Conservation (phyloP, 2,888 invertebrate genomes). For the Pollenia amentaria region DNA sequence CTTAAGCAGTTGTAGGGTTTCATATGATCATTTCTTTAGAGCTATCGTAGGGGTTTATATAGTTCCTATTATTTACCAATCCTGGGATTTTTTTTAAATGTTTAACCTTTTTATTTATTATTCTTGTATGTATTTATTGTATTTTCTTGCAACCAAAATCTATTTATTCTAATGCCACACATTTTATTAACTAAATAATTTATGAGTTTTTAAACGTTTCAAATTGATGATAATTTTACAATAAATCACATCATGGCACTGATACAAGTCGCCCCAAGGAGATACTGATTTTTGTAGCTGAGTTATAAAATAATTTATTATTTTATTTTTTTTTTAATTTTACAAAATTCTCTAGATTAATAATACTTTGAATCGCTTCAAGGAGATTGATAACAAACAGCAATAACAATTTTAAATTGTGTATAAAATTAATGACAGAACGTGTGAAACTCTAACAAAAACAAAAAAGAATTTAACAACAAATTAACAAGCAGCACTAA, state of each 20-base stretch:
- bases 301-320: slow-evolving; percentile 34
- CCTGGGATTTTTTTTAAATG: too few species aligned
- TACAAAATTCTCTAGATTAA: background rate
- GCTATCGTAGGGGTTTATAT: too few species aligned
- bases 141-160: background rate
- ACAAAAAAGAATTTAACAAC: background rate
- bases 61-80: too few species aligned
- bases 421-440: slow-evolving; percentile 38
- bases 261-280: background rate
- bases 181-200: slow-evolving; percentile 38
- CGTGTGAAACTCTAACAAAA: slow-evolving; percentile 33
- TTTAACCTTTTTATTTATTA: too few species aligned
- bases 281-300: background rate
- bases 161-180: background rate
- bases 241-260: slow-evolving; percentile 15
- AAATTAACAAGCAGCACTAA: background rate
- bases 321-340: slow-evolving; percentile 2
- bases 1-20: too few species aligned
- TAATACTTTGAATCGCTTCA: background rate
- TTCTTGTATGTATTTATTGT: background rate
- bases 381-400: slow-evolving; percentile 22
- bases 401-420: slow-evolving; percentile 1
- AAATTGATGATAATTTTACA: slow-evolving; percentile 36
- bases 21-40: too few species aligned
- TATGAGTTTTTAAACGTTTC: slow-evolving; percentile 53